Base-by-base conservation (phyloP, 2,888 invertebrate genomes). In the Torymus tubicola region DNA sequence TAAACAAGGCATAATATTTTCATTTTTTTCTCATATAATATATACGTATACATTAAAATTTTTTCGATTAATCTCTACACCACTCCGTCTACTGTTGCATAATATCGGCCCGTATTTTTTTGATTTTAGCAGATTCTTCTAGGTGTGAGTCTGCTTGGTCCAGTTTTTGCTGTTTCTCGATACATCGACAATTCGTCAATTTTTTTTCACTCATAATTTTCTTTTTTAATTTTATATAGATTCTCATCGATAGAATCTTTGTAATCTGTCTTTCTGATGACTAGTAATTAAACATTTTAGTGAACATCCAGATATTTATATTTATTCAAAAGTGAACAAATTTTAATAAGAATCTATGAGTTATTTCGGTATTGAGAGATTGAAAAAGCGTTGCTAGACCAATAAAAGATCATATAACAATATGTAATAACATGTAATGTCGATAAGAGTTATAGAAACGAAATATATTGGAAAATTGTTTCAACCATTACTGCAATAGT, bases 51-150 rank as follows among this genome's bases (percentile, higher is more conserved):
- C 65, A 75, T 68, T 79, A 13, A 68, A 61, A 42, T 42, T 24
- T 69, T 74, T 63, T 64, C 68, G 11, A 69, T 69, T 69, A 11
- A 67, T 65, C 69, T 70, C 69, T 70, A 65, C 53, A 61, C 21
- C 13, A 70, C 12, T 70, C 55, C 60, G 53, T 75, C 52, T 73
- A 74, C 69, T 57, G 67, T 73, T 63, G 50, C 55, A 42, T 2
- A 61, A n/a, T 57, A 69, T 21, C 18, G 58, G 14, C 74, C 21
- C 60, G 70, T 31, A 21, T 5, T 11, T 60, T 78, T 73, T 79
- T 74, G 76, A 79, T 74, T 79, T 57, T 69, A 79, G 53, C 52
- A 73, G 64, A 61, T 10, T 73, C 52, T 42, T n/a, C 50, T 13
- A 24, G 8, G 31, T 52, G 31, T 5, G 24, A 69, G 16, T 55